phyloP scores from a whole-genome alignment of 2,113 vertebrate species.

The Lucifuga dentata region DNA sequence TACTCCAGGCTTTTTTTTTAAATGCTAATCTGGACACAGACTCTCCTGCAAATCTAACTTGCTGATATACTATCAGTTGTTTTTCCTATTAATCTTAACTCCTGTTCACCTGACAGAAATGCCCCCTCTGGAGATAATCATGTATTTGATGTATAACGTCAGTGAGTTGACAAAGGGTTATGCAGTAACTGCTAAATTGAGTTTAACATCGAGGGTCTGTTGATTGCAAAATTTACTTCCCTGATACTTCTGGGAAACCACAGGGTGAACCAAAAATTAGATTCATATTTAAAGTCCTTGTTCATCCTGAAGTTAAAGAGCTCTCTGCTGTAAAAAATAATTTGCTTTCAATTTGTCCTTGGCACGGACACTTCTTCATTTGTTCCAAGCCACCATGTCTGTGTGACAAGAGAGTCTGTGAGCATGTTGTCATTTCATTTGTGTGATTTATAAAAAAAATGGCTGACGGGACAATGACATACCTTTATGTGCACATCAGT shows the following conservation, averaged over 20 bases:
- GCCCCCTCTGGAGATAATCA: conserved; percentile 17
- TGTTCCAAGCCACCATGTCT: conserved; percentile 38
- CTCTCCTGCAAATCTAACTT: conserved; percentile 14
- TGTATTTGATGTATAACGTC: conserved; percentile 19
- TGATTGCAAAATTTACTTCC: conserved; percentile 33
- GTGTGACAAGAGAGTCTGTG: conserved; percentile 28
- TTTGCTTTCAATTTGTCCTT: conserved; percentile 70
- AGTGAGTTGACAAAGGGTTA: background rate
- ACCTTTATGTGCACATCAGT: too few relatives aligned
- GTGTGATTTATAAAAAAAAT: too few relatives aligned
- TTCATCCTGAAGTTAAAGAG: conserved; percentile 50
- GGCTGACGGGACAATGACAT: background rate
- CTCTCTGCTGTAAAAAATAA: conserved; percentile 60
- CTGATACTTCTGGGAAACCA: conserved; percentile 11
- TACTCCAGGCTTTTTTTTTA: conserved; percentile 57
- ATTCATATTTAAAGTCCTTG: conserved; percentile 41
- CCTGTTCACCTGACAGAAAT: conserved; percentile 31
- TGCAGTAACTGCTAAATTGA: conserved; percentile 21
- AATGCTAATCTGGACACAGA: conserved; percentile 66
- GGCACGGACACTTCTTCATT: conserved; percentile 54
- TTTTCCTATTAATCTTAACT: conserved; percentile 23
- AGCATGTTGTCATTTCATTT: conserved; percentile 2
- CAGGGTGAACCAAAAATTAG: conserved; percentile 24
- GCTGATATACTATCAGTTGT: conserved; percentile 8
- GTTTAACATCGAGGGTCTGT: conserved; percentile 6